Evolutionary conservation across 1,140 invertebrate species (phyloP).

Genomic region (Anoplophora glabripennis): DNA sequence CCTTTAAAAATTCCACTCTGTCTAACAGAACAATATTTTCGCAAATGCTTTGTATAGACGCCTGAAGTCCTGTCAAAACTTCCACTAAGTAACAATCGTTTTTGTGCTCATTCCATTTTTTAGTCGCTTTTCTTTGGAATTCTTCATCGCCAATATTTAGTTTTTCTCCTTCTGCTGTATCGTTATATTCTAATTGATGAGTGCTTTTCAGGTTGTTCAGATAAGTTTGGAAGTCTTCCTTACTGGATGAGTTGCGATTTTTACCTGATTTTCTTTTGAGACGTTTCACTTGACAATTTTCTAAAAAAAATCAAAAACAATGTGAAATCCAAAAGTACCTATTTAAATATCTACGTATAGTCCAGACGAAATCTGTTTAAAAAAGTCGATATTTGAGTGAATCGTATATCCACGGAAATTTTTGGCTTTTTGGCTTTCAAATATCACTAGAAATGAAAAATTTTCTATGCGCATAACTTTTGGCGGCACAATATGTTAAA

Average conservation of each 20-base stretch:
- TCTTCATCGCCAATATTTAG: slow-evolving; percentile 21
- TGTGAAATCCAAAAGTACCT: background rate
- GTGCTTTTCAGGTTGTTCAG: slow-evolving; percentile 50
- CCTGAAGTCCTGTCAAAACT: slow-evolving; percentile 47
- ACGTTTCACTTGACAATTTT: slow-evolving; percentile 54
- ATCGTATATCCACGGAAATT: too few species aligned
- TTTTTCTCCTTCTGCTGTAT: background rate
- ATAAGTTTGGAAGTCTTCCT: slow-evolving; percentile 50
- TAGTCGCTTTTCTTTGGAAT: slow-evolving; percentile 32
- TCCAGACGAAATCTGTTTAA: too few species aligned
- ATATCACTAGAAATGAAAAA: too few species aligned
- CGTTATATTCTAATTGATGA: slow-evolving; percentile 38
- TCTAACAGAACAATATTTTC: slow-evolving; percentile 69
- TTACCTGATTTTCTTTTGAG: slow-evolving; percentile 57
- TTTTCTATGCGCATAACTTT: too few species aligned
- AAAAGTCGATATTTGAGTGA: too few species aligned
- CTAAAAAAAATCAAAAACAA: slow-evolving; percentile 48
- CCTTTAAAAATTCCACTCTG: slow-evolving; percentile 60
- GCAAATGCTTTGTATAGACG: slow-evolving; percentile 54
- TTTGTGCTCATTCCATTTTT: slow-evolving; percentile 39
- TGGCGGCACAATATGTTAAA: too few species aligned
- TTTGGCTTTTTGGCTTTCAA: too few species aligned
- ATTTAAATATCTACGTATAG: too few species aligned
- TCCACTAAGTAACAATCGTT: slow-evolving; percentile 41
- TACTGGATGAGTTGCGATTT: slow-evolving; percentile 48